Percentiles rank a stretch among this genome's conserved stretches.
Evolutionary conservation across 2,113 vertebrate species (phyloP).

Genomic region (Callithrix jacchus): DNA sequence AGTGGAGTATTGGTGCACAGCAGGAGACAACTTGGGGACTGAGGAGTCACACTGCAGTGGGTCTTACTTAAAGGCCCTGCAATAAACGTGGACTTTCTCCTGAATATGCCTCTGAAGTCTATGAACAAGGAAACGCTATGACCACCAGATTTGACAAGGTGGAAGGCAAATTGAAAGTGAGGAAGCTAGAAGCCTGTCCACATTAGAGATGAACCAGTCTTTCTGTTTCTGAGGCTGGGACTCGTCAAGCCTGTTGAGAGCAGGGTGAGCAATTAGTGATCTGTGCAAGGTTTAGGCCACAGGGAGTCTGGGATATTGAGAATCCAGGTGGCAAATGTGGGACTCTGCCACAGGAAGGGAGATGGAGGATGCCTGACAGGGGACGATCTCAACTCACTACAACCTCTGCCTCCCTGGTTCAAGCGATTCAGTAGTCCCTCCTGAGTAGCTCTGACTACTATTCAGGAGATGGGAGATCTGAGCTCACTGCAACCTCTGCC

Average conservation of each 20-base stretch:
- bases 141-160: background rate
- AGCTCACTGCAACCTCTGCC: too few species aligned
- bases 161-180: background rate
- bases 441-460: too few species aligned
- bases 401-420: too few species aligned
- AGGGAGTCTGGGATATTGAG: background rate
- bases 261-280: background rate
- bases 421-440: too few species aligned
- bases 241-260: background rate
- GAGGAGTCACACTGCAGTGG: background rate
- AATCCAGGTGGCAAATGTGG: background rate
- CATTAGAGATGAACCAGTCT: background rate
- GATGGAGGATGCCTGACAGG: too few species aligned
- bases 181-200: background rate
- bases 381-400: too few species aligned
- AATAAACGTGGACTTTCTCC: background rate
- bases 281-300: background rate
- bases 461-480: too few species aligned
- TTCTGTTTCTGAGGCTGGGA: background rate
- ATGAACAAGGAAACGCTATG: background rate
- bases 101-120: background rate
- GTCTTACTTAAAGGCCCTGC: background rate
- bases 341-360: background rate
- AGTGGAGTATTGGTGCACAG: accelerated
- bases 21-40: background rate